Evolutionary conservation across 2,888 invertebrate genomes (phyloP).

Genomic region (Sarcophaga caerulescens): DNA sequence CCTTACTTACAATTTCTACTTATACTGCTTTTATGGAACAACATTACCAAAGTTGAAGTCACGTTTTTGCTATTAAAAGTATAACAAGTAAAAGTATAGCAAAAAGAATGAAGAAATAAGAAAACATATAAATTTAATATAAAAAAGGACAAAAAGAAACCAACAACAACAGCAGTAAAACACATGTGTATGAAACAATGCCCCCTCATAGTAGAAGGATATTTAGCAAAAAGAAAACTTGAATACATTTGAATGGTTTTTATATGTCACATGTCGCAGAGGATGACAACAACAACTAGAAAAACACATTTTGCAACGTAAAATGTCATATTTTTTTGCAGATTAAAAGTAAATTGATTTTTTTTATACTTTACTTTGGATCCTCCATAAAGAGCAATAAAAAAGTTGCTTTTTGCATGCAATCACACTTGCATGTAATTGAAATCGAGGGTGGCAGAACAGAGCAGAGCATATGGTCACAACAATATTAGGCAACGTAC

Average conservation of each 20-base stretch:
- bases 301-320: constrained; percentile 15
- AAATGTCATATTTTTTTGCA: constrained; percentile 23
- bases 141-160: constrained; percentile 12
- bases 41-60: constrained; percentile 33
- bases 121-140: constrained; percentile 11
- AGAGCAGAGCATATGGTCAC: too few species aligned
- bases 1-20: not conserved
- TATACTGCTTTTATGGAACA: not conserved
- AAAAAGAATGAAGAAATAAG: not conserved
- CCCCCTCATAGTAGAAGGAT: not conserved
- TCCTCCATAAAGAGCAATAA: too few species aligned
- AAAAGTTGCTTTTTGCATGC: too few species aligned
- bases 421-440: too few species aligned
- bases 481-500: too few species aligned
- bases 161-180: not conserved
- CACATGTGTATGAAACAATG: constrained; percentile 10
- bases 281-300: not conserved
- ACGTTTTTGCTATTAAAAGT: constrained; percentile 59
- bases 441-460: too few species aligned
- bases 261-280: constrained; percentile 35
- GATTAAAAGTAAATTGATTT: constrained; percentile 17
- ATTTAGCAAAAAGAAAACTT: constrained; percentile 9
- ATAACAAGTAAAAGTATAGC: not conserved
- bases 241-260: constrained; percentile 23
- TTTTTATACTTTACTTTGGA: not conserved